Evolutionary conservation across 2,113 vertebrate genomes (phyloP).

Genomic region (Tyrannus savana): DNA sequence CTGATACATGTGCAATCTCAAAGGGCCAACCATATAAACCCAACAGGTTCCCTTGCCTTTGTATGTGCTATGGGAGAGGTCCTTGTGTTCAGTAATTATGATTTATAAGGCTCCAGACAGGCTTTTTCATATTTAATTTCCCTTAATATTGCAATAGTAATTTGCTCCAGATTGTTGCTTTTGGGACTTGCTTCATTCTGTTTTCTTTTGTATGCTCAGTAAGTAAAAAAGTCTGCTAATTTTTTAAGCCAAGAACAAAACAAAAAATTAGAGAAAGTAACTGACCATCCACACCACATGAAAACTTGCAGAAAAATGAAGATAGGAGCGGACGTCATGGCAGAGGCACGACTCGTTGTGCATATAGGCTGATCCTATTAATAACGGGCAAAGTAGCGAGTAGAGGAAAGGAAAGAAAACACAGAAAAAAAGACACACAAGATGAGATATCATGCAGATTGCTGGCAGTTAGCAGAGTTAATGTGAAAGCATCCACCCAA

Average conservation of each 20-base stretch:
- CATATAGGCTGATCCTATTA: slow-evolving; percentile 92
- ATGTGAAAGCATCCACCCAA: slow-evolving; percentile 74
- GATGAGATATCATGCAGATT: slow-evolving; percentile 82
- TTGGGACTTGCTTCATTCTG: background rate
- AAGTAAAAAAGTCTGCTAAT: slow-evolving; percentile 47
- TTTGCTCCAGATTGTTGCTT: slow-evolving; percentile 33
- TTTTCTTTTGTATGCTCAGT: slow-evolving; percentile 8
- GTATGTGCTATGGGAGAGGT: background rate
- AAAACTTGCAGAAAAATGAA: slow-evolving; percentile 93
- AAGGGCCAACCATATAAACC: background rate
- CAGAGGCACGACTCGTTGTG: slow-evolving; percentile 85
- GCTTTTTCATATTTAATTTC: slow-evolving; percentile 17
- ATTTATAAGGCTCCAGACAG: slow-evolving; percentile 40
- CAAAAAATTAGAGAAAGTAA: slow-evolving; percentile 83
- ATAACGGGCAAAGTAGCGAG: slow-evolving; percentile 84
- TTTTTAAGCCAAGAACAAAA: slow-evolving; percentile 65
- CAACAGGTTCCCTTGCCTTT: background rate
- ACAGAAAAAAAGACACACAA: slow-evolving; percentile 82
- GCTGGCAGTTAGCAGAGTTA: slow-evolving; percentile 78
- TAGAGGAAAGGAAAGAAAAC: slow-evolving; percentile 79
- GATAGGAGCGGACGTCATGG: slow-evolving; percentile 78
- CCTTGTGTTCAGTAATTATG: background rate
- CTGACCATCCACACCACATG: slow-evolving; percentile 94
- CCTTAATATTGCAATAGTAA: slow-evolving; percentile 6
- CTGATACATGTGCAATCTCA: background rate